A percentile compares a stretch with the other conserved stretches of the same genome.
Conservation (phyloP, 2,113 vertebrate species). For the Esox niger region DNA sequence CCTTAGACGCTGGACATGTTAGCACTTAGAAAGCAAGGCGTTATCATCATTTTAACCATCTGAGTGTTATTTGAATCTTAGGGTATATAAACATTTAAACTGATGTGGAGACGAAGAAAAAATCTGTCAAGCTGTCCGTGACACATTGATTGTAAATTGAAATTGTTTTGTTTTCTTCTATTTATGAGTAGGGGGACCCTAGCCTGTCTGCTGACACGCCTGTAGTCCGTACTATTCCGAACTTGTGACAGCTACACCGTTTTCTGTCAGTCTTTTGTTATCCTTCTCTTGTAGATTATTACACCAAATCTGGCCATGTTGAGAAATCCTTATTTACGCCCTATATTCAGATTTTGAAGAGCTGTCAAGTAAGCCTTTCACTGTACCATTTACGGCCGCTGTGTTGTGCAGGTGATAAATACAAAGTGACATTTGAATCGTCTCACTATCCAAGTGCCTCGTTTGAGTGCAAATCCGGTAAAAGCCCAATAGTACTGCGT, state of each 20-base stretch:
- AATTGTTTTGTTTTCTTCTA: slow-evolving; percentile 15
- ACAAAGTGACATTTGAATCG: background rate
- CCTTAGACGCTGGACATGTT: no score
- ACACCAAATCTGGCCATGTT: background rate
- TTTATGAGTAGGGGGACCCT: slow-evolving; percentile 7
- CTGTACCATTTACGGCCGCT: no score
- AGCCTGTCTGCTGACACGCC: no score
- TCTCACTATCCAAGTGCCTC: background rate
- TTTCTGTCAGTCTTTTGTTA: background rate
- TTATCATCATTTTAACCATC: no score
- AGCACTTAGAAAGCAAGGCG: no score
- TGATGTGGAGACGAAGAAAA: background rate
- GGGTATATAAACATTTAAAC: no score
- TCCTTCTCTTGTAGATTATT: background rate
- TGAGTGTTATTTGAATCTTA: no score
- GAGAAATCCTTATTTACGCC: background rate
- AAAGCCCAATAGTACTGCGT: no score
- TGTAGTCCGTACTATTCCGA: background rate
- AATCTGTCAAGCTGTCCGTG: slow-evolving; percentile 1
- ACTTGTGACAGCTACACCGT: background rate
- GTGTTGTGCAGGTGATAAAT: no score
- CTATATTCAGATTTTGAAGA: no score
- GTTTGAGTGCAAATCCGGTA: background rate
- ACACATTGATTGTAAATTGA: slow-evolving; percentile 20
- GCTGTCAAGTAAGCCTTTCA: no score